These are phyloP conservation scores for Bombus waltoni DNA, from an alignment of 1,140 invertebrate genomes.

Conservation along the genomic window DNA sequence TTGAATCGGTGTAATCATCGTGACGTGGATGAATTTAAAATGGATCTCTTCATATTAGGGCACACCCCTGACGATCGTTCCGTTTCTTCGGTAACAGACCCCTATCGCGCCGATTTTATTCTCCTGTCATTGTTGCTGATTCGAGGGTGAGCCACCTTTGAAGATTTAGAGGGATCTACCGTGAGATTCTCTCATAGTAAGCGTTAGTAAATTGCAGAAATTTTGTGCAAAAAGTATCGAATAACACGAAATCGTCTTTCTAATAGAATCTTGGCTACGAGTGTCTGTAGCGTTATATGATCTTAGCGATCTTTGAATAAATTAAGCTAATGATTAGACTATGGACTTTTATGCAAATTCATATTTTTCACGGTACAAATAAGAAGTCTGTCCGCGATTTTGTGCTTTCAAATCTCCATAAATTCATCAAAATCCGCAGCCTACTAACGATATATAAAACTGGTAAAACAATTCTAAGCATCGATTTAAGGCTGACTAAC, in stretches of 20 bases:
- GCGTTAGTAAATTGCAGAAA: neutral
- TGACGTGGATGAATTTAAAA: constrained; percentile 54
- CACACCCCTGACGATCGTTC: neutral
- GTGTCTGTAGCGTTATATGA: too few relatives aligned
- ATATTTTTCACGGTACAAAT: too few relatives aligned
- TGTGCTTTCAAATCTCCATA: too few relatives aligned
- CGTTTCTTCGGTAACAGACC: neutral
- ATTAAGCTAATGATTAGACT: too few relatives aligned
- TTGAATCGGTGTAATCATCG: constrained; percentile 47
- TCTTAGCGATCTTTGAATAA: too few relatives aligned
- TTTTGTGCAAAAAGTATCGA: neutral
- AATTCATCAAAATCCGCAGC: too few relatives aligned
- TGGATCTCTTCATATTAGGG: constrained; percentile 28
- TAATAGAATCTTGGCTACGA: neutral
- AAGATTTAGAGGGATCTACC: neutral
- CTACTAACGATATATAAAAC: too few relatives aligned
- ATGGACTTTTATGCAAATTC: too few relatives aligned
- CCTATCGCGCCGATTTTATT: neutral
- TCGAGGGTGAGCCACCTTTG: neutral
- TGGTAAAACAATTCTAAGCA: too few relatives aligned
- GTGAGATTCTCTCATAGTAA: neutral
- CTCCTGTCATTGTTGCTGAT: neutral
- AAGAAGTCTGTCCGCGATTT: too few relatives aligned
- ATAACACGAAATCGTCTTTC: neutral
- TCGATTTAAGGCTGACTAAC: too few relatives aligned